Conservation (phyloP, 1,140 invertebrate genomes). For the Proctacanthus coquilletti region DNA sequence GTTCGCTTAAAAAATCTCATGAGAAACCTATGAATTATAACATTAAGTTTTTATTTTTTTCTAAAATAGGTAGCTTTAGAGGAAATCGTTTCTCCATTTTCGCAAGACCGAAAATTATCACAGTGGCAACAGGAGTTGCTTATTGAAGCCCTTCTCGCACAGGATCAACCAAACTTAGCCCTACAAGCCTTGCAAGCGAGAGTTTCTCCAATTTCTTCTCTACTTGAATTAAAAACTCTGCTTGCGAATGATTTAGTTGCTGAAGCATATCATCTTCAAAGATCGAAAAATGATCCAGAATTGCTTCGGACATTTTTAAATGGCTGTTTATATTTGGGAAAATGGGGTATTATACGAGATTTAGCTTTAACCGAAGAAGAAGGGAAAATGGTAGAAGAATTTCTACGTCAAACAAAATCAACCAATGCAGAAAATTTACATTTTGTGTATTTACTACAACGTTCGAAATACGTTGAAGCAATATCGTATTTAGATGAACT, state of each 20-base stretch:
- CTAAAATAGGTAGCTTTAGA: slow-evolving; percentile 36
- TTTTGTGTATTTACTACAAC: slow-evolving; percentile 21
- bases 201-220: slow-evolving; percentile 7
- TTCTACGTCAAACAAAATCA: slow-evolving; percentile 12
- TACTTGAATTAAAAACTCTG: slow-evolving; percentile 14
- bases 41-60: slow-evolving; percentile 3
- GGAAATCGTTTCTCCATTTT: slow-evolving; percentile 30
- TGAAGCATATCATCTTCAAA: slow-evolving; percentile 22
- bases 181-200: slow-evolving; percentile 12
- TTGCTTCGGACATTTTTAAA: slow-evolving; percentile 21
- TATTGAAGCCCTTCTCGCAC: slow-evolving; percentile 12
- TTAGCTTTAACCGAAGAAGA: slow-evolving; percentile 16
- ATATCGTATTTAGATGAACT: slow-evolving; percentile 21
- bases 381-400: slow-evolving; percentile 13
- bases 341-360: slow-evolving; percentile 16
- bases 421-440: slow-evolving; percentile 15
- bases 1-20: too few relatives aligned
- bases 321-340: slow-evolving; percentile 10
- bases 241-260: slow-evolving; percentile 17
- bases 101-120: slow-evolving; percentile 27
- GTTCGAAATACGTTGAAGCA: slow-evolving; percentile 24
- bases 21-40: too few relatives aligned
- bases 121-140: slow-evolving; percentile 32
- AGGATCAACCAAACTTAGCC: slow-evolving; percentile 10
- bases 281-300: slow-evolving; percentile 10